Conservation (phyloP, 2,113 vertebrate species). For the Heterocephalus glaber region DNA sequence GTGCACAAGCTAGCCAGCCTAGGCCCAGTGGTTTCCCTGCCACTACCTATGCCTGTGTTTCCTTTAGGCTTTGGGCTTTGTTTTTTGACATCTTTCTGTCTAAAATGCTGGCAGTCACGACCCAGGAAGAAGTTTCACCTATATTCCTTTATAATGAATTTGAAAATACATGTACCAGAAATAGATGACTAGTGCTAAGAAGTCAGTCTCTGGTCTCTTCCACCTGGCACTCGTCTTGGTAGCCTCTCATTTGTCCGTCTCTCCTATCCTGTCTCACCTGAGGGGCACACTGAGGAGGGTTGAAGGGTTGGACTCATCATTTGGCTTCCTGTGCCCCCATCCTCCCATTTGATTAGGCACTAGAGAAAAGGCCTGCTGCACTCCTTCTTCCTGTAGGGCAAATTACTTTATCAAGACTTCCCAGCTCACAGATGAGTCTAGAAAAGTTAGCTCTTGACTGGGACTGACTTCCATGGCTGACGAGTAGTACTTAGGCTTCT, state of each 20-base stretch:
- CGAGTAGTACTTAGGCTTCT: not conserved
- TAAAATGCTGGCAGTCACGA: not conserved
- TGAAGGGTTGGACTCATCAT: not conserved
- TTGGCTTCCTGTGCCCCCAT: not conserved
- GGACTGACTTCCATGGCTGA: not conserved
- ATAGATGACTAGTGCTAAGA: not conserved
- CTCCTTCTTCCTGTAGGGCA: not conserved
- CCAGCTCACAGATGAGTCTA: not conserved
- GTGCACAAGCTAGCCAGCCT: constrained; percentile 25
- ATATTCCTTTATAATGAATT: not conserved
- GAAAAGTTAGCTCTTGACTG: not conserved
- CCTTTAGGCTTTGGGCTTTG: not conserved
- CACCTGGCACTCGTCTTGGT: not conserved
- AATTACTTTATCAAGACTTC: not conserved
- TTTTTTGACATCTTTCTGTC: not conserved
- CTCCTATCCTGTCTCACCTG: not conserved
- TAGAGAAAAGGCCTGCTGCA: not conserved
- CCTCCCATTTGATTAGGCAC: not conserved
- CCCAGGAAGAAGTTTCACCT: not conserved
- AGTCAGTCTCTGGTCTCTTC: not conserved
- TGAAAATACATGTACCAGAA: not conserved
- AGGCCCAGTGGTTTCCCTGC: fast-evolving
- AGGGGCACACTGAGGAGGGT: not conserved
- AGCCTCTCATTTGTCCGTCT: not conserved
- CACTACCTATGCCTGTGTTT: not conserved